phyloP scores from a whole-genome alignment of 1,140 invertebrate species.

The Saccostrea glomerata region DNA sequence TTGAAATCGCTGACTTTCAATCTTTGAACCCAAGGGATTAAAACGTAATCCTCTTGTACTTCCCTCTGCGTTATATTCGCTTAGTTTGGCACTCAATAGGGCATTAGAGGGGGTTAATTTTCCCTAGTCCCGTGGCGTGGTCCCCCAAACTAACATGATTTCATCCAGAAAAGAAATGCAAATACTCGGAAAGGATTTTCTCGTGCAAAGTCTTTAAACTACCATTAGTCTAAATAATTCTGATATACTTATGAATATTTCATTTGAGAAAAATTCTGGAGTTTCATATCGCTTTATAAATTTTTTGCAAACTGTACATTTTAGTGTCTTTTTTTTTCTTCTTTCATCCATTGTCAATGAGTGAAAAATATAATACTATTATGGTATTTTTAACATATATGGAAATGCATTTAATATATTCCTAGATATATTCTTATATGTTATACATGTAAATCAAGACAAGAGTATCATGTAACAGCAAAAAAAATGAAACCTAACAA shows the following conservation, averaged over 20 bases:
- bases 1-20: neutral
- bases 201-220: conserved; percentile 15
- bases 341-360: too few relatives aligned
- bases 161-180: conserved; percentile 26
- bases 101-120: neutral
- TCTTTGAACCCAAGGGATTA: neutral
- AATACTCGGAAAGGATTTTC: neutral
- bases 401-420: neutral
- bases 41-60: neutral
- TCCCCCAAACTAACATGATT: neutral
- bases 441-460: neutral
- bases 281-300: neutral
- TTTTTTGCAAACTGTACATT: neutral
- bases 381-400: neutral
- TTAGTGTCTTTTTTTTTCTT: too few relatives aligned
- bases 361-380: too few relatives aligned
- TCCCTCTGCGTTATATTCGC: neutral
- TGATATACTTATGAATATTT: conserved; percentile 35
- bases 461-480: neutral
- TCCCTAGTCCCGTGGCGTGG: neutral
- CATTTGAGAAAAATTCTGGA: neutral
- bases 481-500: too few relatives aligned
- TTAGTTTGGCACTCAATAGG: conserved; percentile 19
- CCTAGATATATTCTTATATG: neutral
- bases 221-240: neutral